Conservation (phyloP, 2,797 vertebrate species). For the Cyprinodon diabolis region DNA sequence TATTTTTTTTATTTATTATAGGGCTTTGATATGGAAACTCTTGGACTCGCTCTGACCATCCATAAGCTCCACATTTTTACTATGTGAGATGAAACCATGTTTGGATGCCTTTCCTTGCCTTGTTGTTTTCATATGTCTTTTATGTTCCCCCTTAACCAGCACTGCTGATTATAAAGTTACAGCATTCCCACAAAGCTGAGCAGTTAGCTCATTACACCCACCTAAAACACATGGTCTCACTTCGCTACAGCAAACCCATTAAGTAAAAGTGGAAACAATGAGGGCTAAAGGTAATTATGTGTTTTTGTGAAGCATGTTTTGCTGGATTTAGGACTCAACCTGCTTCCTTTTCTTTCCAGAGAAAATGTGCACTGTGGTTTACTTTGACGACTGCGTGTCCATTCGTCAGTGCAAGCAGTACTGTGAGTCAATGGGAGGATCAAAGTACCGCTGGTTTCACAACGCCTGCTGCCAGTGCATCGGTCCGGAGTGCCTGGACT, state of each 20-base stretch:
- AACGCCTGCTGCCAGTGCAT: slow-evolving; percentile 99
- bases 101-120: slow-evolving; percentile 11
- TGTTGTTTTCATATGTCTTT: slow-evolving; percentile 44
- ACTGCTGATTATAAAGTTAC: slow-evolving; percentile 49
- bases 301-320: slow-evolving; percentile 35
- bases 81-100: slow-evolving; percentile 19
- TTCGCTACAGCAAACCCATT: slow-evolving; percentile 43
- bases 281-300: slow-evolving; percentile 46
- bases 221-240: slow-evolving; percentile 51
- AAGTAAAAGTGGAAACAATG: slow-evolving; percentile 41
- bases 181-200: slow-evolving; percentile 45
- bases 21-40: neutral
- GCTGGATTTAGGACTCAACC: slow-evolving; percentile 49
- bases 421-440: slow-evolving; percentile 98
- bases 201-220: slow-evolving; percentile 58
- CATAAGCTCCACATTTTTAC: neutral
- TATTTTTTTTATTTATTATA: neutral
- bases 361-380: slow-evolving; percentile 97
- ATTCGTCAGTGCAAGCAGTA: slow-evolving; percentile 98
- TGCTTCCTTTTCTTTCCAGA: slow-evolving; percentile 73
- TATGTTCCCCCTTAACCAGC: slow-evolving; percentile 35
- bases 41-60: neutral
- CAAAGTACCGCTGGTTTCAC: slow-evolving; percentile 99
- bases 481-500: slow-evolving; percentile 96
- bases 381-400: slow-evolving; percentile 98